phyloP scores from a whole-genome alignment of 2,113 vertebrate genomes.

The Brachirus orientalis region DNA sequence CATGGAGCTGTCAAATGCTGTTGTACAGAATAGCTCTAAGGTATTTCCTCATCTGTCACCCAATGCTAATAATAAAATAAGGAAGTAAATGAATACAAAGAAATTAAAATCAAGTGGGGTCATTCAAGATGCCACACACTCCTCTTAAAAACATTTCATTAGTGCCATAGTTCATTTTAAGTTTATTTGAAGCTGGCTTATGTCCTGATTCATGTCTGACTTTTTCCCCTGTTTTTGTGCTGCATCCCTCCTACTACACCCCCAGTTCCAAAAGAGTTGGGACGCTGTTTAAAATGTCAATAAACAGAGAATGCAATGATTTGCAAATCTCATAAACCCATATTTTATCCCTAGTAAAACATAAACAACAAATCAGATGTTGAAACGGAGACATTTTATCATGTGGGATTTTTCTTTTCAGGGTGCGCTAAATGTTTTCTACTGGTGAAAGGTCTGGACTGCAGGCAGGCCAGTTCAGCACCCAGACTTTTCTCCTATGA shows the following conservation, averaged over 20 bases:
- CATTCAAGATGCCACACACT: constrained; percentile 14
- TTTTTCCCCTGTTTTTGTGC: not conserved
- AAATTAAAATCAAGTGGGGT: constrained; percentile 34
- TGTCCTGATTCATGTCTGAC: constrained; percentile 9
- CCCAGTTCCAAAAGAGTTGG: no score
- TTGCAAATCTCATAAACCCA: no score
- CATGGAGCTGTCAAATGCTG: constrained; percentile 50
- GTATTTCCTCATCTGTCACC: constrained; percentile 48
- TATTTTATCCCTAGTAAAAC: no score
- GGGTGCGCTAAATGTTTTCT: no score
- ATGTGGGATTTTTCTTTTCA: no score
- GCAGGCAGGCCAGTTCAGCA: no score
- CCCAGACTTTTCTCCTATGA: no score
- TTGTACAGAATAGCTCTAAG: constrained; percentile 50
- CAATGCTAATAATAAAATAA: constrained; percentile 11
- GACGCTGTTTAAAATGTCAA: no score
- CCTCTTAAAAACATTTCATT: not conserved
- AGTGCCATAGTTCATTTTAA: not conserved
- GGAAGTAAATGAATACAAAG: constrained; percentile 18
- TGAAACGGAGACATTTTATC: no score
- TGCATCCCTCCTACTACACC: not conserved
- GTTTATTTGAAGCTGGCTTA: not conserved
- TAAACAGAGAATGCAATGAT: no score
- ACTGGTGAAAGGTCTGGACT: no score
- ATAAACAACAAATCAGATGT: no score